phyloP scores from a whole-genome alignment of 2,113 vertebrate species.

The Mohoua ochrocephala region DNA sequence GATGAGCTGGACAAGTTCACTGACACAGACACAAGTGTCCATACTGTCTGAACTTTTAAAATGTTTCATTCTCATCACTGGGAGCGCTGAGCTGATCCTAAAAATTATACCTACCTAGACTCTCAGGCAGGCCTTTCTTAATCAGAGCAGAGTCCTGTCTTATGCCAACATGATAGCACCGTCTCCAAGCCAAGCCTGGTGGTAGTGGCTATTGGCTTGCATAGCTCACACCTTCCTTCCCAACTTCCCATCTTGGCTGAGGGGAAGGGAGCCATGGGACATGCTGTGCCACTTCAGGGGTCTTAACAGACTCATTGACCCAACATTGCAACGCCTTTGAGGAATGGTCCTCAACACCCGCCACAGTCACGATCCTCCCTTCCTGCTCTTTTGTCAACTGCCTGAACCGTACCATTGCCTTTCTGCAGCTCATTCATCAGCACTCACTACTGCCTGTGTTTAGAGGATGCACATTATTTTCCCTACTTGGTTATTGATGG shows the following conservation, averaged over 20 bases:
- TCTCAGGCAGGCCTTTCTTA: neutral
- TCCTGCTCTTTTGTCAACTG: neutral
- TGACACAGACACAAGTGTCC: neutral
- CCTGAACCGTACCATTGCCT: neutral
- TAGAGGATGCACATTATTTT: neutral
- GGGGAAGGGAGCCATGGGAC: neutral
- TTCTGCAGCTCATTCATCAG: slow-evolving; percentile 12
- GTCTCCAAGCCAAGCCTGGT: neutral
- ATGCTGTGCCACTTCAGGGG: neutral
- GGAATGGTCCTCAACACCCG: neutral
- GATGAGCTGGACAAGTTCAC: neutral
- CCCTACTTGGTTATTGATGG: slow-evolving; percentile 20
- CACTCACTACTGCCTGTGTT: neutral
- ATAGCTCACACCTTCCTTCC: neutral
- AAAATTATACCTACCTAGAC: neutral
- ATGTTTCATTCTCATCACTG: neutral
- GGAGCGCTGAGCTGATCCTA: neutral
- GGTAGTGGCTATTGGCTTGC: neutral
- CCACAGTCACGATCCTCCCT: neutral
- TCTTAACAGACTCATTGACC: neutral
- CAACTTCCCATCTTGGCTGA: neutral
- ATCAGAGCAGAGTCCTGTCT: neutral
- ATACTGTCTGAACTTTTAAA: neutral
- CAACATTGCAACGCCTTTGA: neutral
- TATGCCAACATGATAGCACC: fast-evolving